Conservation (phyloP, 2,797 vertebrate genomes). For the Ispidina lecontei region DNA sequence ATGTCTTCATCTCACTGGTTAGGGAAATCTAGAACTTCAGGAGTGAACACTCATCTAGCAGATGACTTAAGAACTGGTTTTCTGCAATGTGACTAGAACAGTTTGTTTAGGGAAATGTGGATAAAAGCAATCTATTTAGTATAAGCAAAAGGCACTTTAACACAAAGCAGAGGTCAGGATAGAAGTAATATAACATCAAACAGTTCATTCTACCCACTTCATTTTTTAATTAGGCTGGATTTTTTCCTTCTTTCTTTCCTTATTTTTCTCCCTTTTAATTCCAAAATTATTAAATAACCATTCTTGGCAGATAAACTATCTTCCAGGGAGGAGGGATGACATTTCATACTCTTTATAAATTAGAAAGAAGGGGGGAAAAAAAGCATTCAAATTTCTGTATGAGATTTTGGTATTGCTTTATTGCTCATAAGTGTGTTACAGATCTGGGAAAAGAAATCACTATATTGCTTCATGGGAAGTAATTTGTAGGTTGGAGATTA, state of each 20-base stretch:
- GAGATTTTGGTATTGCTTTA: neutral
- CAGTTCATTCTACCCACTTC: neutral
- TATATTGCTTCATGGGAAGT: neutral
- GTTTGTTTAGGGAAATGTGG: neutral
- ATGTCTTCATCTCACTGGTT: neutral
- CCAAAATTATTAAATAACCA: neutral
- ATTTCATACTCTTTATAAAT: neutral
- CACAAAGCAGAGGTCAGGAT: too few species aligned
- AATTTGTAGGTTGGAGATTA: conserved; percentile 1
- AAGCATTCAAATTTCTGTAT: neutral
- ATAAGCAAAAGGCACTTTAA: neutral
- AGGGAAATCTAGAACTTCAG: neutral
- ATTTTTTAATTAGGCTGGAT: neutral
- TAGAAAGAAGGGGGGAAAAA: neutral
- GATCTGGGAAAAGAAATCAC: neutral
- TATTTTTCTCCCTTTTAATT: neutral
- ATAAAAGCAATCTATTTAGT: neutral
- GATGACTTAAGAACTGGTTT: neutral
- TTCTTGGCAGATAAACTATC: neutral
- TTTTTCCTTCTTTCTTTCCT: neutral
- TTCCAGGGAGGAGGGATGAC: fast-evolving
- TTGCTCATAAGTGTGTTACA: neutral
- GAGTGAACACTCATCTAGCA: neutral
- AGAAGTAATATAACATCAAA: fast-evolving
- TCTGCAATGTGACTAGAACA: neutral